These are phyloP conservation scores for Teleogryllus oceanicus DNA, from an alignment of 2,888 invertebrate genomes.

Conservation along the genomic window DNA sequence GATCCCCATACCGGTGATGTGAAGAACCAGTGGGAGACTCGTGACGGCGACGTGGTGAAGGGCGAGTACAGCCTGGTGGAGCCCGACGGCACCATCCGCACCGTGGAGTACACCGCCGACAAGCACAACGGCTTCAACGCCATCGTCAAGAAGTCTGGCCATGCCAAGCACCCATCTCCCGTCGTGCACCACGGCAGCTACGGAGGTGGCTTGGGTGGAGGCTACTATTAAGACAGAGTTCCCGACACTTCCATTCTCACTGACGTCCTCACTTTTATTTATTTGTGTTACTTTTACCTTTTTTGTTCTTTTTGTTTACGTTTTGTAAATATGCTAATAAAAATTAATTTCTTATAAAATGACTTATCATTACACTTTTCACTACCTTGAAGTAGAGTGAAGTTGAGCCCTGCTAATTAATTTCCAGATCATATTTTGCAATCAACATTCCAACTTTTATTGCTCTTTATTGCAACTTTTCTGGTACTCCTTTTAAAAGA, in stretches of 20 bases:
- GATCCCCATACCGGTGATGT: neutral
- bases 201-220: neutral
- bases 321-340: neutral
- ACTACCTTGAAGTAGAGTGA: too few relatives aligned
- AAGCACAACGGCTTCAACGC: slow-evolving; percentile 1
- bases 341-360: neutral
- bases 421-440: too few relatives aligned
- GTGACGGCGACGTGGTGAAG: neutral
- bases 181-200: neutral
- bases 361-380: neutral
- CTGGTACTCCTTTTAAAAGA: too few relatives aligned
- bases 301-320: neutral
- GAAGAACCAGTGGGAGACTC: slow-evolving; percentile 18
- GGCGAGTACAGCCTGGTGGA: slow-evolving; percentile 18
- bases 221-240: neutral
- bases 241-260: neutral
- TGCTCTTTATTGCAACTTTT: too few relatives aligned
- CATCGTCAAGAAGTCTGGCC: neutral
- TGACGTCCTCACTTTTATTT: neutral
- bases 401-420: too few relatives aligned
- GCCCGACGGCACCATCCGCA: slow-evolving; percentile 3
- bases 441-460: too few relatives aligned
- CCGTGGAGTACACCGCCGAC: neutral
- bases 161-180: neutral
- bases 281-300: neutral